Evolutionary conservation across 1,140 invertebrate genomes (phyloP), one percentile per base, ranked within the genome.

Genomic region (Atta texana): DNA sequence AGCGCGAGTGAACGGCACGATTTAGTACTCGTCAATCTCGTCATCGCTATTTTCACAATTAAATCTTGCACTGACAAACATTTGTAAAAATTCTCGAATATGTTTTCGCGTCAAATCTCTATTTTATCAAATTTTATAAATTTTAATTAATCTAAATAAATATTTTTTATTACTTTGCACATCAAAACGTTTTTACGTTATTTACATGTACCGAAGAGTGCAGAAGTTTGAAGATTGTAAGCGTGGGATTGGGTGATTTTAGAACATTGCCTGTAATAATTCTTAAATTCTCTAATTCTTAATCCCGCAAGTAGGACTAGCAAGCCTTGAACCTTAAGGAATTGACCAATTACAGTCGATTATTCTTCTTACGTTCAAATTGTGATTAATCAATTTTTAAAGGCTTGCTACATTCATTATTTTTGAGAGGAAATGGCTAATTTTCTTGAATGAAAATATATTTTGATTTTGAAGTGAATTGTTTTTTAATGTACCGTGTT

Each of bases 1-100:
- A 61, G 49, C 61, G 64, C 31, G 78, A 69, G 49, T 14, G 10
- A 61, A 51, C 59, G n/a, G 49, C 66, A n/a, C 49, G 57, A 57
- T 24, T 69, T 2, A 63, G 16, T 69, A 57, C 77, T 78, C 31
- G 77, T 7, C 39, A 44, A 39, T 39, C 6, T 10, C 10, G 39
- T 39, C 10, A 63, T 6, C 14, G 16, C 53, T 21, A 18, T 16
- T n/a, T n/a, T n/a, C 16, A 10, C 12, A 7, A n/a, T 7, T 8
- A 1, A 44, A n/a, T 44, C 8, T 6, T 12, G 12, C 28, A 6
- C 3, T 3, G 16, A 3, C 6, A 34, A 10, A 12, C 6, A 3
- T 10, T 10, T 55, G 24, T 2, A 12, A 31, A 39, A 75, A 24
- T 39, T 21, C 39, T 8, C 21, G 34, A 18, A 18, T 51, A 16